phyloP scores from a whole-genome alignment of 2,888 invertebrate genomes.

The Glyphotaelius pellucidus region DNA sequence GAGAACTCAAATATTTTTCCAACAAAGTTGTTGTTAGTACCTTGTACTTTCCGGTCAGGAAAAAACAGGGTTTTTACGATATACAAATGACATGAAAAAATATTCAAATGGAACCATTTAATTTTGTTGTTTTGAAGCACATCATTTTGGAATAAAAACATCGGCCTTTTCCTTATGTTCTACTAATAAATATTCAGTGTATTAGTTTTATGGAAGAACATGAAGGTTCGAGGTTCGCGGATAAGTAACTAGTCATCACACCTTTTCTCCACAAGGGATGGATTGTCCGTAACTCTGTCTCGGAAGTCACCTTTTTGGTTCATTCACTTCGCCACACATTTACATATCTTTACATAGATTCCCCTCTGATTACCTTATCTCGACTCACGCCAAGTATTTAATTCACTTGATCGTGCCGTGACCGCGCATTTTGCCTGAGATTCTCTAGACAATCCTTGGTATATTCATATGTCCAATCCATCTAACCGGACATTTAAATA shows the following conservation, averaged over 20 bases:
- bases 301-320: no score
- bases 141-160: neutral
- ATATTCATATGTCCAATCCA: no score
- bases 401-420: no score
- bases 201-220: neutral
- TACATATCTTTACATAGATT: no score
- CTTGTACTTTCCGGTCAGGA: neutral
- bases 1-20: neutral
- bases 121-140: neutral
- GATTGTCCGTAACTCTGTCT: no score
- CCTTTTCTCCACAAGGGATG: no score
- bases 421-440: no score
- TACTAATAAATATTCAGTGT: neutral
- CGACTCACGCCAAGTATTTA: no score
- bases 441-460: no score
- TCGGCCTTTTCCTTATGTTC: neutral
- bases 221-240: neutral
- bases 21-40: neutral
- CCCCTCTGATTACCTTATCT: no score
- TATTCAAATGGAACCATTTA: neutral
- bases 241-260: neutral
- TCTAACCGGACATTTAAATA: no score
- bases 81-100: neutral
- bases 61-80: neutral
- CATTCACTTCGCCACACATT: no score